Evolutionary conservation across 2,888 invertebrate genomes (phyloP), one percentile per base, ranked within the genome.

Genomic region (Aquatica leii): DNA sequence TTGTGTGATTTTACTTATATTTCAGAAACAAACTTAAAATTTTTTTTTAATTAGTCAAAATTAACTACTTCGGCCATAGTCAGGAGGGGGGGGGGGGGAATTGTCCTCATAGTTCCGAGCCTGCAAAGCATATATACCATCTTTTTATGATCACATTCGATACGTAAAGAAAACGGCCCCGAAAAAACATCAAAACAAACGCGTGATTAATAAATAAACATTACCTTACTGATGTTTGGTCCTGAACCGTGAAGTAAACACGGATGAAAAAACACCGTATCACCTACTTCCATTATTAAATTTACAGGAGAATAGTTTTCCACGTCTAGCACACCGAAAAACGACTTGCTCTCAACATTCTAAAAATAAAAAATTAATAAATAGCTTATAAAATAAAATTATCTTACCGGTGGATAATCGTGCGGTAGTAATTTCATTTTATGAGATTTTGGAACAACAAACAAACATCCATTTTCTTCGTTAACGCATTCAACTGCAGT

Each of bases 211-310:
- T n/a, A n/a, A n/a, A n/a, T n/a, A n/a, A n/a, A n/a, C n/a, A n/a
- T n/a, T 74, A 88, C 90, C 74, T 86, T 83, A 0, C 93, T 89
- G 37, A 81, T 81, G 78, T 95, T 95, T 20, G 90, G 86, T 15
- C 94, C 93, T 0, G 94, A 94, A 2, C 95, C 95, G 77, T 95
- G 95, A 35, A 95, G 85, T 9, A 95, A 80, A n/a, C 91, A 77
- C 0, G 95, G 94, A 81, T 95, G 94, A 79, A 95, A 93, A 82
- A 95, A 91, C 8, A 93, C 90, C 0, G 94, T 94, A 78, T 95
- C 95, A 0, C 95, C 95, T 8, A 90, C 90, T 53, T 89, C 86
- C 93, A 95, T 94, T 69, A 87, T 86, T 11, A 95, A 82, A 71
- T 90, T 8, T 1, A 12, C 2, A 2, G n/a, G 21, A 14, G 31